Percentiles rank a stretch among this genome's conserved stretches.
Conservation (phyloP, 2,113 vertebrate genomes). For the Parotia lawesii region DNA sequence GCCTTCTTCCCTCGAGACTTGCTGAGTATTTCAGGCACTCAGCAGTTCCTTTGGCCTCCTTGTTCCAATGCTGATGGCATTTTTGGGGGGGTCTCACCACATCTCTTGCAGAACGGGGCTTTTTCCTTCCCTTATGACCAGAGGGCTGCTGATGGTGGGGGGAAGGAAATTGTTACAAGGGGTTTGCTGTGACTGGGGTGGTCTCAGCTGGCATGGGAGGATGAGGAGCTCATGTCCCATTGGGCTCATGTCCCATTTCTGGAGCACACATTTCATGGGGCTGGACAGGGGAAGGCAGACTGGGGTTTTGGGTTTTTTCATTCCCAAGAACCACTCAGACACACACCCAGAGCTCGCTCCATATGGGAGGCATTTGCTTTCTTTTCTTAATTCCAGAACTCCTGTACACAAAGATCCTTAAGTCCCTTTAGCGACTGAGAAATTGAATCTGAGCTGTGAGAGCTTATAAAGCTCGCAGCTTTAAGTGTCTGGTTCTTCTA, state of each 20-base stretch:
- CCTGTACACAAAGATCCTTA: neutral
- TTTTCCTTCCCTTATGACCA: neutral
- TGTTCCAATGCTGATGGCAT: fast-evolving
- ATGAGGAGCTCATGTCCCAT: neutral
- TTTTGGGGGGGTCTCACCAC: neutral
- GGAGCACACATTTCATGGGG: neutral
- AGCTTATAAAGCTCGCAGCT: neutral
- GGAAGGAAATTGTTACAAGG: neutral
- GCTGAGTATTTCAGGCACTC: fast-evolving
- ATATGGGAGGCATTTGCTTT: neutral
- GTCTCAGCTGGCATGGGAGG: fast-evolving
- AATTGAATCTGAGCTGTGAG: neutral
- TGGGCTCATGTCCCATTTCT: neutral
- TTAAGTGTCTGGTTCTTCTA: neutral
- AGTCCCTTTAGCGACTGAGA: neutral
- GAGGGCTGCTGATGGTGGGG: neutral
- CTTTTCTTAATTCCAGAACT: neutral
- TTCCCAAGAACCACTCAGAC: neutral
- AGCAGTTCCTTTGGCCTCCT: neutral
- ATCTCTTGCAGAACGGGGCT: neutral
- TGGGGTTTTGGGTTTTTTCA: neutral
- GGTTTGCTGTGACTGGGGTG: neutral
- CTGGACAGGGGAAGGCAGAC: neutral
- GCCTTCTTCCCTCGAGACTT: neutral
- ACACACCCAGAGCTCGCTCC: neutral